phyloP scores from a whole-genome alignment of 2,888 invertebrate species.

The Ormyrus pomaceus region DNA sequence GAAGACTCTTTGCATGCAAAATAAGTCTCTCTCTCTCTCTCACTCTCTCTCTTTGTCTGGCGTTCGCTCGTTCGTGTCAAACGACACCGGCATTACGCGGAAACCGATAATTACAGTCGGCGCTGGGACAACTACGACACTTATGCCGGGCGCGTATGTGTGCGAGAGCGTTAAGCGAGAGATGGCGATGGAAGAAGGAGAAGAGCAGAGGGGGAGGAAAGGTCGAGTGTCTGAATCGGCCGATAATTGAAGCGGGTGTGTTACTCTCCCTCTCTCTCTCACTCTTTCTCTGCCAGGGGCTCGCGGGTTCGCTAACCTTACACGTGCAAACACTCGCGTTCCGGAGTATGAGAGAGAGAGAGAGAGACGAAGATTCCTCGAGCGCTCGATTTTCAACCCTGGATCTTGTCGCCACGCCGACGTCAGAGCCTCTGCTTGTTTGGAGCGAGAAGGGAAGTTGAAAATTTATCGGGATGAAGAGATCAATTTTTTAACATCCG shows the following conservation, averaged over 20 bases:
- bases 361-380: constrained; percentile 8
- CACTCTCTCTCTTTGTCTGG: background rate
- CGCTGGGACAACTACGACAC: constrained; percentile 25
- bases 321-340: constrained; percentile 62
- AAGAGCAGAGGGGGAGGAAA: background rate
- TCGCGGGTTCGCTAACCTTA: constrained; percentile 61
- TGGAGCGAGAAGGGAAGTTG: too few species aligned
- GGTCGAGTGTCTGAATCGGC: constrained; percentile 55
- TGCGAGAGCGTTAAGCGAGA: background rate
- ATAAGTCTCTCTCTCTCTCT: constrained; percentile 18
- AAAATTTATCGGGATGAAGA: too few species aligned
- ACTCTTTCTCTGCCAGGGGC: background rate
- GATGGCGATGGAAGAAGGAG: background rate
- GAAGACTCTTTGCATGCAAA: constrained; percentile 30
- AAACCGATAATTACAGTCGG: constrained; percentile 50
- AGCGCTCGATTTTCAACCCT: constrained; percentile 16
- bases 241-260: constrained; percentile 51
- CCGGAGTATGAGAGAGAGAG: background rate
- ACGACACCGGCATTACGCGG: constrained; percentile 26
- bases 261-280: constrained; percentile 14
- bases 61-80: constrained; percentile 2
- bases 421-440: too few species aligned
- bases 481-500: too few species aligned
- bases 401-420: background rate
- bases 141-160: background rate